phyloP scores from a whole-genome alignment of 2,797 vertebrate species.

The Muscicapa striata region DNA sequence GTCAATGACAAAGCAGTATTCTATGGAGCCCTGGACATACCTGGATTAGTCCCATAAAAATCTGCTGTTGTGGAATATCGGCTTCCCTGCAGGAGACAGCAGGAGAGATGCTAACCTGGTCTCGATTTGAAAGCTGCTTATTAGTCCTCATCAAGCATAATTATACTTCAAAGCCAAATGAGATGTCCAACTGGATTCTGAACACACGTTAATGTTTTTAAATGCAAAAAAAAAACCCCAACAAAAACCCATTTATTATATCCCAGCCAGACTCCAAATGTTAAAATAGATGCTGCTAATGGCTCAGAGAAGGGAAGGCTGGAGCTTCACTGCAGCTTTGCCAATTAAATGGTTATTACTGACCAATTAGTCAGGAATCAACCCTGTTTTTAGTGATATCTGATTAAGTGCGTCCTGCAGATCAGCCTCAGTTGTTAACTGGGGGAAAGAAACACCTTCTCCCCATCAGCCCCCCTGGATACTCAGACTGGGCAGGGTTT shows the following conservation, averaged over 20 bases:
- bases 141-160: constrained; percentile 57
- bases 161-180: constrained; percentile 44
- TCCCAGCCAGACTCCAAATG: background rate
- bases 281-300: constrained; percentile 4
- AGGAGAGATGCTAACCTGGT: constrained; percentile 1
- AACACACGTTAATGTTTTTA: background rate
- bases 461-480: rapidly evolving
- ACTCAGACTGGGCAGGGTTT: background rate
- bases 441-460: background rate
- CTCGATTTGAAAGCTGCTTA: constrained; percentile 39
- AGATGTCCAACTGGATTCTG: constrained; percentile 17
- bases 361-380: constrained; percentile 37
- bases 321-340: background rate
- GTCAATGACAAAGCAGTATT: background rate
- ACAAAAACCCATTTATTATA: background rate
- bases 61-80: background rate
- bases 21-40: background rate
- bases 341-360: constrained; percentile 35
- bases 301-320: background rate
- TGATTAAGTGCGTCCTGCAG: background rate
- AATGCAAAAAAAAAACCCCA: background rate
- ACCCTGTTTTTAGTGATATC: background rate
- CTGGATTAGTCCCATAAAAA: background rate
- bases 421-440: background rate
- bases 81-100: background rate